Conservation (phyloP, 2,888 invertebrate species). For the Tricholauxania praeusta region DNA sequence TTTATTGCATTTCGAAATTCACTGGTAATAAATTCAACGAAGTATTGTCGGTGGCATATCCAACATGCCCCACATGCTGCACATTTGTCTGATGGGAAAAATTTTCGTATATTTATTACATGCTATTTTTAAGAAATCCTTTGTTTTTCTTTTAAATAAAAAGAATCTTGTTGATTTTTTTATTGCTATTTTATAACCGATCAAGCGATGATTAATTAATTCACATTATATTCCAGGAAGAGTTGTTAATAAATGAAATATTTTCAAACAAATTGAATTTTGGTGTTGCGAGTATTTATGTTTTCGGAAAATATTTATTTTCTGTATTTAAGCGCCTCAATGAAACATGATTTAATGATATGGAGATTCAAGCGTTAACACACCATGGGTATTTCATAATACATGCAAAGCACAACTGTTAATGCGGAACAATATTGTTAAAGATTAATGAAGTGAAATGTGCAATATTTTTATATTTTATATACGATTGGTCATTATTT, state of each 20-base stretch:
- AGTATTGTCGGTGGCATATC: not conserved
- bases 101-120: not conserved
- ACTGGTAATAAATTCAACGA: constrained; percentile 16
- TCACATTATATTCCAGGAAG: constrained; percentile 10
- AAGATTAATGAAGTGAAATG: no score
- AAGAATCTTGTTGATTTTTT: not conserved
- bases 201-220: constrained; percentile 18
- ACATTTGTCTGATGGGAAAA: not conserved
- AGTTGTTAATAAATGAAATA: not conserved
- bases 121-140: constrained; percentile 6
- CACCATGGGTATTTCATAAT: no score
- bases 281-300: not conserved
- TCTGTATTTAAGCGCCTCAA: not conserved
- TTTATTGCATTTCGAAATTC: not conserved
- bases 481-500: no score
- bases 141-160: not conserved
- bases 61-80: not conserved
- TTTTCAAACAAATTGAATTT: not conserved
- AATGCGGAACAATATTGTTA: no score
- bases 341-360: not conserved
- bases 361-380: no score
- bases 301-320: not conserved
- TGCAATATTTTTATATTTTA: no score
- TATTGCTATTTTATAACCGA: constrained; percentile 14
- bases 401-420: no score